These are phyloP conservation scores for Alcis repandata DNA, from an alignment of 2,888 invertebrate genomes.

Conservation along the genomic window DNA sequence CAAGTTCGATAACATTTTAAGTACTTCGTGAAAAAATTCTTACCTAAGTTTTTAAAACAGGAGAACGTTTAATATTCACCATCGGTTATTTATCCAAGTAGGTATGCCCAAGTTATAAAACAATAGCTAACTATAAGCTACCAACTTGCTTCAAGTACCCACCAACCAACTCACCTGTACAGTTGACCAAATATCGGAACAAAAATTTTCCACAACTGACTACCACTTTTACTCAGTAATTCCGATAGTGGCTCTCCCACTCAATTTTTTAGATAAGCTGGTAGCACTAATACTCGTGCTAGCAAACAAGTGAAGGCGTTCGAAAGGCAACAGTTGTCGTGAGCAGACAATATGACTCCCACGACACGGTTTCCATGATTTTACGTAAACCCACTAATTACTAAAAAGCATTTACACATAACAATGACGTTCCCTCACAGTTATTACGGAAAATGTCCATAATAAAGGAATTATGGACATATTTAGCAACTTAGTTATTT, in stretches of 20 bases:
- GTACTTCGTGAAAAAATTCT: not conserved
- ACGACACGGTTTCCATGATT: slow-evolving; percentile 82
- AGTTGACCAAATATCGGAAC: not conserved
- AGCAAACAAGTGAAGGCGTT: slow-evolving; percentile 31
- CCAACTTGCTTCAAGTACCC: not conserved
- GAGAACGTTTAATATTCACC: not conserved
- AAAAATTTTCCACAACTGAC: not conserved
- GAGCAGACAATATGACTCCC: slow-evolving; percentile 75
- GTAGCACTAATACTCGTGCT: not conserved
- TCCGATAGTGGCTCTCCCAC: not conserved
- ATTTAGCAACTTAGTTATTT: slow-evolving; percentile 28
- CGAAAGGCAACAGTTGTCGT: slow-evolving; percentile 40
- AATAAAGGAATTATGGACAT: slow-evolving; percentile 41
- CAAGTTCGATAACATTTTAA: not conserved
- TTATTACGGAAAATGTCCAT: slow-evolving; percentile 47
- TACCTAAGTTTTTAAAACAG: not conserved
- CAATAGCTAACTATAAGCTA: not conserved
- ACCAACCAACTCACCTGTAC: not conserved
- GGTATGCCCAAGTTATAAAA: not conserved
- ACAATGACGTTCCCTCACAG: slow-evolving; percentile 71
- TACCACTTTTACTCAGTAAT: not conserved
- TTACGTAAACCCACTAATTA: slow-evolving; percentile 81
- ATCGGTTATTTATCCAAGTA: not conserved
- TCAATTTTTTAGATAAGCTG: not conserved
- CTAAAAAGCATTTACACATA: slow-evolving; percentile 64